A percentile compares a stretch with the other conserved stretches of the same genome.
These are phyloP conservation scores for Polypterus bichir DNA, from an alignment of 2,113 vertebrate species.

Conservation along the genomic window DNA sequence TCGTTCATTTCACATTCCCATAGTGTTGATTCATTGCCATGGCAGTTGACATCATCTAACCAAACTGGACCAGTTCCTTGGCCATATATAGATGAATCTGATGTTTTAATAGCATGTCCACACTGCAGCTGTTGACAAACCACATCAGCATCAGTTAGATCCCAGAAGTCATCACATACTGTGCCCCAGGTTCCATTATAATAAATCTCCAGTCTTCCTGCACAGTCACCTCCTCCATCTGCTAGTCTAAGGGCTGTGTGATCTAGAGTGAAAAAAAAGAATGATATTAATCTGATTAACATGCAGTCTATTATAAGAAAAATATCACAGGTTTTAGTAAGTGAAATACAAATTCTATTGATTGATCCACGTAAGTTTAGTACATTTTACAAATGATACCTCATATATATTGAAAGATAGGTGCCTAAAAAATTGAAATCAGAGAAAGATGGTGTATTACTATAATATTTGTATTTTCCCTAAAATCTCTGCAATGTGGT, in stretches of 20 bases:
- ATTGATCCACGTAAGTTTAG: no score
- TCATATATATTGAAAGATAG: no score
- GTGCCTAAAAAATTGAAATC: no score
- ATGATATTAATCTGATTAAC: no score
- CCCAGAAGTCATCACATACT: slow-evolving; percentile 43
- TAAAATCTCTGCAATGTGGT: no score
- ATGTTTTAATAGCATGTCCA: slow-evolving; percentile 34
- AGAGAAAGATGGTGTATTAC: no score
- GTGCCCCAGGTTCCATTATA: slow-evolving; percentile 44
- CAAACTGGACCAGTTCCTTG: slow-evolving; percentile 31
- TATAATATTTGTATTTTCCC: no score
- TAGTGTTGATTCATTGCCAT: slow-evolving; percentile 39
- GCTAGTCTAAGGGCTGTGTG: slow-evolving; percentile 24
- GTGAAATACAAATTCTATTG: no score
- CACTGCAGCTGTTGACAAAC: slow-evolving; percentile 52
- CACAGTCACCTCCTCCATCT: slow-evolving; percentile 37
- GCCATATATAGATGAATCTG: slow-evolving; percentile 21
- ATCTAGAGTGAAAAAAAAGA: no score
- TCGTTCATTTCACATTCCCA: slow-evolving; percentile 24
- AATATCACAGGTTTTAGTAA: no score
- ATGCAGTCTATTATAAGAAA: no score
- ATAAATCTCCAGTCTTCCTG: slow-evolving; percentile 48
- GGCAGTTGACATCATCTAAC: slow-evolving; percentile 38
- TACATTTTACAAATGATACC: no score
- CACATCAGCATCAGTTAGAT: slow-evolving; percentile 39